Base-by-base conservation (phyloP, 2,797 vertebrate species). In the Thaleichthys pacificus region DNA sequence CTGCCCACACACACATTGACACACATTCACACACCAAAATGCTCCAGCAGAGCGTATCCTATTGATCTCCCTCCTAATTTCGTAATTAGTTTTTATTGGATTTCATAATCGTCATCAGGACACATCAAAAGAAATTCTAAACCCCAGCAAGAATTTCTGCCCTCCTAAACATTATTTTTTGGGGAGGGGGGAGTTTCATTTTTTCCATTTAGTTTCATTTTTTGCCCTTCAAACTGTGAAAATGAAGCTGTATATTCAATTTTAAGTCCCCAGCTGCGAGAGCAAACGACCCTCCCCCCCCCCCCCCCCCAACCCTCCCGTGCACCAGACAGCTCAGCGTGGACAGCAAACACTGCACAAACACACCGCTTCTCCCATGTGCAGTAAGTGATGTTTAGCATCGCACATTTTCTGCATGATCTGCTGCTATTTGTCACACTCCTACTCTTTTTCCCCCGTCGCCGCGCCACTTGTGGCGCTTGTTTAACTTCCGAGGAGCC, bases 41-140 rank as follows among this genome's bases (percentile, higher is more conserved):
- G 88, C 87, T 90, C 86, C 89, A 90, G 84, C 84, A 82, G 88
- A 92, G 91, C 90, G 87, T 86, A 89, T 85, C 77, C 78, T 91
- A 95, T 95, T 89, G 93, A 95, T 94, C 87, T 14, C 77, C 73
- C 80, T 78, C 84, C 89, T 93, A 92, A 94, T 93, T 93, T 93
- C 82, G 87, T 93, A 92, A 94, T 95, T 93, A 94, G 93, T 93
- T 94, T 93, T 89, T 93, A 94, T 94, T 93, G 93, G 91, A 94
- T 93, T 93, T 93, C 89, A 92, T 91, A 93, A 93, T 93, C 88
- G 91, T 93, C 92, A 92, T 93, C 91, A 91, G 86, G 90, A 92
- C 90, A 90, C 89, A 90, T 91, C 87, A 91, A 87, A 90, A 91
- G 90, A 54, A 54, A 54, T 9, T 87, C 88, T 83, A 92, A 91